These are phyloP conservation scores for Mormyrus iriodes DNA, from an alignment of 2,113 vertebrate genomes.

Conservation along the genomic window DNA sequence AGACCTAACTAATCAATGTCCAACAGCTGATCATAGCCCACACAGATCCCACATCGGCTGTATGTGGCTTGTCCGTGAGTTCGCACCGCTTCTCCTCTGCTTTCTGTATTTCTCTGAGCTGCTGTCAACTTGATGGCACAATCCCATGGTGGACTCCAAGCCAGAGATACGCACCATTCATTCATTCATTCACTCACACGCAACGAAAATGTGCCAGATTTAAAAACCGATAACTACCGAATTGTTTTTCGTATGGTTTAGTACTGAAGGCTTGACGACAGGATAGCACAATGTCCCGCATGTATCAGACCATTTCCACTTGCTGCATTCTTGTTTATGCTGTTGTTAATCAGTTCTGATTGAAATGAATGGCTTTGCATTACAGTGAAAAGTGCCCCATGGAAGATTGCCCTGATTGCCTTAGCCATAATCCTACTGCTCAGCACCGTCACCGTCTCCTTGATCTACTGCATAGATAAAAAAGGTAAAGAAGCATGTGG, in stretches of 20 bases:
- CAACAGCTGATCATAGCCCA: not conserved
- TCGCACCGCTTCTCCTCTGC: not conserved
- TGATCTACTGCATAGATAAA: not conserved
- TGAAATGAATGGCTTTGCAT: not conserved
- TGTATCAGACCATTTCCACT: not conserved
- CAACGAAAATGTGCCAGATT: not conserved
- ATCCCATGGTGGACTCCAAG: not conserved
- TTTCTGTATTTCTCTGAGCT: not conserved
- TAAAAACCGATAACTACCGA: not conserved
- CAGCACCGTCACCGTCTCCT: not conserved
- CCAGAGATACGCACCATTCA: not conserved
- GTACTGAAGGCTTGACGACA: not conserved
- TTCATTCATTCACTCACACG: not conserved
- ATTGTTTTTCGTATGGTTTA: not conserved
- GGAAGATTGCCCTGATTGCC: not conserved
- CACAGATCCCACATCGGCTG: not conserved
- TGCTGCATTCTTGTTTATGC: not conserved
- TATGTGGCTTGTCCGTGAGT: too few species aligned
- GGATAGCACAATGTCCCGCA: not conserved
- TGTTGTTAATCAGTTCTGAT: not conserved
- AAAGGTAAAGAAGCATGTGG: not conserved
- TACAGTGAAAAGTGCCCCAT: not conserved
- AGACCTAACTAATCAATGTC: not conserved
- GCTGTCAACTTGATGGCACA: not conserved
- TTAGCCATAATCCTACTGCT: not conserved